These are phyloP conservation scores for Drosophila neocordata DNA, from an alignment of 1,140 invertebrate genomes.

Conservation along the genomic window DNA sequence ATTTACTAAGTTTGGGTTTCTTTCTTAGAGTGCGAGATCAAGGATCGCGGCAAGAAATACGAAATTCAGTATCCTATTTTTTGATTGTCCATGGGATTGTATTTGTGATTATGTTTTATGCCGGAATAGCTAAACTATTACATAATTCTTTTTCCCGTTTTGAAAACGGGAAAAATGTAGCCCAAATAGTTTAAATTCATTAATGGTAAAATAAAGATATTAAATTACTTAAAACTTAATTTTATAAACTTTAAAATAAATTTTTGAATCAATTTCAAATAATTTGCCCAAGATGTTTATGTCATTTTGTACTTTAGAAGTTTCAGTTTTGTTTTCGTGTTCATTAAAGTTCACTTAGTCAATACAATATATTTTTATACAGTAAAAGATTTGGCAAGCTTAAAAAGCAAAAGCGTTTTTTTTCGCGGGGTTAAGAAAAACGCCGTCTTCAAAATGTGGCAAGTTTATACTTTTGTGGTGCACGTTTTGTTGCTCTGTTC, in stretches of 20 bases:
- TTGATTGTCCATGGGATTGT: constrained; percentile 84
- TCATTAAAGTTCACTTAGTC: background rate
- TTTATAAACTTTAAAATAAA: no score
- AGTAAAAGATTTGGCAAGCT: background rate
- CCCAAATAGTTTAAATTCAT: background rate
- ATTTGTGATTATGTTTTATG: constrained; percentile 50
- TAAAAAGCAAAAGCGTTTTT: background rate
- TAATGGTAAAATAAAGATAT: background rate
- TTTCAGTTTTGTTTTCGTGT: background rate
- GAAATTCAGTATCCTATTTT: constrained; percentile 87
- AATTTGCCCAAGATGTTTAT: background rate
- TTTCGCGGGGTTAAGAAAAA: background rate
- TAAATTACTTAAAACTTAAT: no score
- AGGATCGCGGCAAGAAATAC: constrained; percentile 98
- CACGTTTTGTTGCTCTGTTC: constrained; percentile 85
- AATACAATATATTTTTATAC: background rate
- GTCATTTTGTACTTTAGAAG: background rate
- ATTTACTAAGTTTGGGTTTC: constrained; percentile 92
- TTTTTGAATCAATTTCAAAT: no score
- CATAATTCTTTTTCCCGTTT: constrained; percentile 20
- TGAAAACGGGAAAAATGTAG: no score
- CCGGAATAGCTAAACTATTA: constrained; percentile 45
- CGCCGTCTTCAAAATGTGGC: constrained; percentile 63
- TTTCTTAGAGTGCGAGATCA: constrained; percentile 91
- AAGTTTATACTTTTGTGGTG: constrained; percentile 62